Evolutionary conservation across 2,113 vertebrate species (phyloP).

Genomic region (Canis aureus): DNA sequence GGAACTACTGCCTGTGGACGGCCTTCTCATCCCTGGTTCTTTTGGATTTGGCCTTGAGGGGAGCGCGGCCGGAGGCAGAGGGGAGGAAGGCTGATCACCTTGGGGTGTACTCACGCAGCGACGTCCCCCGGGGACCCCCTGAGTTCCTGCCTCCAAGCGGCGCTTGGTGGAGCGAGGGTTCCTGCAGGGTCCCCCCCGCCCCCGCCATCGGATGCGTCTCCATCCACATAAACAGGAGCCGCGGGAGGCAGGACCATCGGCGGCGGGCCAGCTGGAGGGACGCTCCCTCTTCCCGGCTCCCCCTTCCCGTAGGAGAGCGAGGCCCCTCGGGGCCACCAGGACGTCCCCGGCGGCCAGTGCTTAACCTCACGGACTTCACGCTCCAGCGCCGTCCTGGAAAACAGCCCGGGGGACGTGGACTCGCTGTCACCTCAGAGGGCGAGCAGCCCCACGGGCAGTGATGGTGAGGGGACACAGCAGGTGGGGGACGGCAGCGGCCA

Average conservation of each 20-base stretch:
- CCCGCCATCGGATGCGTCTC: no score
- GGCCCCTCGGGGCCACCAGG: not conserved
- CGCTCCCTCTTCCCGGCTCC: fast-evolving
- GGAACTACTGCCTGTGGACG: fast-evolving
- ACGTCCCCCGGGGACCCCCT: not conserved
- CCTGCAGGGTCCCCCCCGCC: no score
- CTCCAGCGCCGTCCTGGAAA: not conserved
- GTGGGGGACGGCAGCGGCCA: fast-evolving
- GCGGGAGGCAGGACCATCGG: no score
- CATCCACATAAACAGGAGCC: not conserved
- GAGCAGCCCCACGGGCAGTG: not conserved
- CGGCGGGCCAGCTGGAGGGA: not conserved
- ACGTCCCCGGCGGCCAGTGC: fast-evolving
- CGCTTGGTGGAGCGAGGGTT: not conserved
- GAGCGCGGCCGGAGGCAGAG: fast-evolving
- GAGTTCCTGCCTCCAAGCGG: not conserved
- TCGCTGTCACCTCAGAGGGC: not conserved
- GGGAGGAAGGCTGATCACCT: no score
- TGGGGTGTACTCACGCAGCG: not conserved
- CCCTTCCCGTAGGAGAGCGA: not conserved
- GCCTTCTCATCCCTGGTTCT: not conserved
- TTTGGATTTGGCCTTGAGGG: not conserved
- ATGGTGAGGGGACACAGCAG: not conserved
- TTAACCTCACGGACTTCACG: no score
- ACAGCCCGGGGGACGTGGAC: not conserved